These are phyloP conservation scores for Chloropsis hardwickii DNA, from an alignment of 2,113 vertebrate species.

Conservation along the genomic window DNA sequence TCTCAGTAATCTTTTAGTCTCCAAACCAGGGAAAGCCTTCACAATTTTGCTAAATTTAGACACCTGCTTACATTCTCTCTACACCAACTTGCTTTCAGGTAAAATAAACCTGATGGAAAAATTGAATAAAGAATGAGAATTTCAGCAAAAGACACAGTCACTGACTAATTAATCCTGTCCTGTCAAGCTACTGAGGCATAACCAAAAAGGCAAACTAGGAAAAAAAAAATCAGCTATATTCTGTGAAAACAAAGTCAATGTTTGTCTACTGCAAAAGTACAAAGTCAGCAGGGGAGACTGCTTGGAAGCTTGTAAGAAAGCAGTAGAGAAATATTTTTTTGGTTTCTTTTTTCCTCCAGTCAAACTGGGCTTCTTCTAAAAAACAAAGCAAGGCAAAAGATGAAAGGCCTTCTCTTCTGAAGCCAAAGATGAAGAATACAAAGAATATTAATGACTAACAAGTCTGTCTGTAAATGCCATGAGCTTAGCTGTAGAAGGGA, in stretches of 20 bases:
- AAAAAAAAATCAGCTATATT: neutral
- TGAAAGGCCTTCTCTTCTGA: conserved; percentile 54
- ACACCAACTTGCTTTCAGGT: neutral
- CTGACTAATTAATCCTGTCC: conserved; percentile 13
- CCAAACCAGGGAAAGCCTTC: neutral
- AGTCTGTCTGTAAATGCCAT: conserved; percentile 24
- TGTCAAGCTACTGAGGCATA: neutral
- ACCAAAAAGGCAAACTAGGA: neutral
- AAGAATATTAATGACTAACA: conserved; percentile 63
- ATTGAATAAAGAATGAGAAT: neutral
- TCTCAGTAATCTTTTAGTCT: neutral
- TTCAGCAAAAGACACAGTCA: neutral
- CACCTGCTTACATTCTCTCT: neutral
- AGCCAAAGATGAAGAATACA: conserved; percentile 61
- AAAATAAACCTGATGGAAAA: neutral
- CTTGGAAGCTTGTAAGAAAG: conserved; percentile 25
- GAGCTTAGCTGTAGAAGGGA: neutral
- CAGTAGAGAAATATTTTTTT: conserved; percentile 22
- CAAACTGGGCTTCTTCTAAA: conserved; percentile 53
- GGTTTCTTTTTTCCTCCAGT: conserved; percentile 52
- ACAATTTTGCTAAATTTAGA: neutral
- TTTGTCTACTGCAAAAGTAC: conserved; percentile 54
- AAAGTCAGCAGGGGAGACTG: conserved; percentile 51
- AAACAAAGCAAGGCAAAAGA: conserved; percentile 58
- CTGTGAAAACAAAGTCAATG: conserved; percentile 48